phyloP scores from a whole-genome alignment of 2,888 invertebrate genomes.

The Argyresthia goedartella region DNA sequence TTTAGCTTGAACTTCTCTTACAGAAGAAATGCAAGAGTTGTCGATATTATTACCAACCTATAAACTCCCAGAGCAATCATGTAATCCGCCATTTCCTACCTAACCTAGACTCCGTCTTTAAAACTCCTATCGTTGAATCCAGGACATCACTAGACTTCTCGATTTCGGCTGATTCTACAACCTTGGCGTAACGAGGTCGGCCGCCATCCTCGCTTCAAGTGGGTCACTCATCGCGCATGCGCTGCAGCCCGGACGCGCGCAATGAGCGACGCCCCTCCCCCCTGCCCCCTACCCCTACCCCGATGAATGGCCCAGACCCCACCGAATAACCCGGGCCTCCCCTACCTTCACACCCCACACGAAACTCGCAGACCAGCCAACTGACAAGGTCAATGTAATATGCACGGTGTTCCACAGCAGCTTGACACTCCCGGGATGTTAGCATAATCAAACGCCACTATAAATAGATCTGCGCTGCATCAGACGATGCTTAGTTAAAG shows the following conservation, averaged over 20 bases:
- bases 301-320: constrained; percentile 52
- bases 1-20: too few species aligned
- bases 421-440: background rate
- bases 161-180: constrained; percentile 57
- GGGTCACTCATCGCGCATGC: constrained; percentile 65
- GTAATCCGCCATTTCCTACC: too few species aligned
- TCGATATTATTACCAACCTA: too few species aligned
- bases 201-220: constrained; percentile 42
- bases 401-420: background rate
- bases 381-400: background rate
- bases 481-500: too few species aligned
- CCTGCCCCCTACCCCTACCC: constrained; percentile 32
- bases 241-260: constrained; percentile 48
- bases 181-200: constrained; percentile 54
- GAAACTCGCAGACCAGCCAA: constrained; percentile 7
- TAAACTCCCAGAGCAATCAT: too few species aligned
- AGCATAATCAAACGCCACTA: too few species aligned
- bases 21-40: too few species aligned
- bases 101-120: too few species aligned
- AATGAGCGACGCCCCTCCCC: constrained; percentile 56
- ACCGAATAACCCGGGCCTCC: constrained; percentile 40
- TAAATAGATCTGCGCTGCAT: too few species aligned
- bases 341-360: constrained; percentile 30
- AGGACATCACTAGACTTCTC: constrained; percentile 47
- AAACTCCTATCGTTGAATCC: too few species aligned